These are phyloP conservation scores for Sceloporus undulatus DNA, from an alignment of 2,113 vertebrate species.

Conservation along the genomic window DNA sequence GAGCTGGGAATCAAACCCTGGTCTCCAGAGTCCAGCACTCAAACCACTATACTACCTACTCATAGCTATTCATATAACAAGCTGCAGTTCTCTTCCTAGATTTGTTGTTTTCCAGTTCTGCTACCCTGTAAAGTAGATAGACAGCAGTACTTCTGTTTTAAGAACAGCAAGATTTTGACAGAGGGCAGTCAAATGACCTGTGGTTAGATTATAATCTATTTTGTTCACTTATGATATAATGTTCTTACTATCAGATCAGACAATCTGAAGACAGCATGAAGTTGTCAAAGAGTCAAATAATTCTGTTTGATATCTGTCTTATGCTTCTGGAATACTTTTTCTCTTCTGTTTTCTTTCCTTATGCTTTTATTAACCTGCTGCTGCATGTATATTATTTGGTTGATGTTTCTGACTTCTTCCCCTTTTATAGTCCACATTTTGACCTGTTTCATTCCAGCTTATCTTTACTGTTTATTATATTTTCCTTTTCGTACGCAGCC, in stretches of 20 bases:
- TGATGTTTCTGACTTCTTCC: conserved; percentile 53
- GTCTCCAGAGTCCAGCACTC: no score
- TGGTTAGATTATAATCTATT: background rate
- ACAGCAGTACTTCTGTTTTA: background rate
- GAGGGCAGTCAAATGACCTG: background rate
- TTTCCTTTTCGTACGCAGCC: conserved; percentile 63
- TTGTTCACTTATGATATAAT: background rate
- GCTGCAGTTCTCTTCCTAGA: background rate
- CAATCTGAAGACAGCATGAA: conserved; percentile 2
- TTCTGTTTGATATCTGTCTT: conserved; percentile 23
- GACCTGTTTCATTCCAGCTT: conserved; percentile 48
- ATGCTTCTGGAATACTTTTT: conserved; percentile 2
- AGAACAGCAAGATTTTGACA: background rate
- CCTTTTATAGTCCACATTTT: conserved; percentile 40
- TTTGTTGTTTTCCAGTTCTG: conserved; percentile 7
- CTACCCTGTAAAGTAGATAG: background rate
- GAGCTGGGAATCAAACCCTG: no score
- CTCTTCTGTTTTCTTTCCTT: conserved; percentile 26
- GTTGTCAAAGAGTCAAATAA: background rate
- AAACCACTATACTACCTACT: background rate
- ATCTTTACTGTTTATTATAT: conserved; percentile 35
- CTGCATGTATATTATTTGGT: conserved; percentile 24
- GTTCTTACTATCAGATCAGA: background rate
- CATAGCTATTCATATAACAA: background rate
- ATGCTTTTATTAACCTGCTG: conserved; percentile 42